phyloP scores from a whole-genome alignment of 2,888 invertebrate species.

The Thereva nobilitata region DNA sequence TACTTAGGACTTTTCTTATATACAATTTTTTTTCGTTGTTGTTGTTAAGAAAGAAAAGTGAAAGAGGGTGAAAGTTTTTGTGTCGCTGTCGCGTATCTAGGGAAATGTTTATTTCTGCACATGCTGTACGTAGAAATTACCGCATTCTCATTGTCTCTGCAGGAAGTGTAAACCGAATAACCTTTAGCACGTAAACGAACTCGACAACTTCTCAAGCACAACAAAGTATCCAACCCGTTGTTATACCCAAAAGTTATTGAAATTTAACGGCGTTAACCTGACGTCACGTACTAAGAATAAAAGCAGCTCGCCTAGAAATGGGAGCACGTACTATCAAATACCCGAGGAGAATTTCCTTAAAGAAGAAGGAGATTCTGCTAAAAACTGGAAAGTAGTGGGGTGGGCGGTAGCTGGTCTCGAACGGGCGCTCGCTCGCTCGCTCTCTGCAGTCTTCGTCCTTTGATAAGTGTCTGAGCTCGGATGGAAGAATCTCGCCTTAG shows the following conservation, averaged over 20 bases:
- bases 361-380: neutral
- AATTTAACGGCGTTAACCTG: slow-evolving; percentile 31
- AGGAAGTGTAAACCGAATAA: slow-evolving; percentile 8
- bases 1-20: too few species aligned
- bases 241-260: slow-evolving; percentile 27
- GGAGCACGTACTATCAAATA: slow-evolving; percentile 24
- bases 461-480: too few species aligned
- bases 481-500: too few species aligned
- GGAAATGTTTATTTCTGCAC: too few species aligned
- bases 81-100: too few species aligned
- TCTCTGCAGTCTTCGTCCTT: too few species aligned
- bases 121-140: too few species aligned
- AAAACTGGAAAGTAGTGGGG: neutral
- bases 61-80: too few species aligned
- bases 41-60: too few species aligned
- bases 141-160: slow-evolving; percentile 3
- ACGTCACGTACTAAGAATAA: slow-evolving; percentile 27
- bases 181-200: slow-evolving; percentile 12
- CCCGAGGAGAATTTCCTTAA: slow-evolving; percentile 1
- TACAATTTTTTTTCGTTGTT: too few species aligned
- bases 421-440: too few species aligned
- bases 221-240: slow-evolving; percentile 21
- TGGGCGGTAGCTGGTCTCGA: too few species aligned
- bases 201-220: slow-evolving; percentile 12
- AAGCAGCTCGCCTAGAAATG: slow-evolving; percentile 10